phyloP scores from a whole-genome alignment of 2,113 vertebrate genomes.

The Callospermophilus lateralis region DNA sequence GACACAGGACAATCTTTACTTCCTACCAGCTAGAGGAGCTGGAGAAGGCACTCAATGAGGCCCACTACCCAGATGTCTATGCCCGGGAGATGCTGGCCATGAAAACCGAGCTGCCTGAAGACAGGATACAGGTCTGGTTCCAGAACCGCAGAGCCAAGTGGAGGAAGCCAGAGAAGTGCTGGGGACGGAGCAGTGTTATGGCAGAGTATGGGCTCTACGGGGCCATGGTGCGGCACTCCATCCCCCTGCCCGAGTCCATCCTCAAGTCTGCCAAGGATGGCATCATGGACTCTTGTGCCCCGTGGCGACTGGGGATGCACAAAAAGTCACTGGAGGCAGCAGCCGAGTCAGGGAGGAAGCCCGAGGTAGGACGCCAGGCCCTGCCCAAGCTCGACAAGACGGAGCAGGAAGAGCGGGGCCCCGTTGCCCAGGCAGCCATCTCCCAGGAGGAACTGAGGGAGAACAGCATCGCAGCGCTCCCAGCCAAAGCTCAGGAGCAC shows the following conservation, averaged over 20 bases:
- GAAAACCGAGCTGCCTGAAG: slow-evolving; percentile 99
- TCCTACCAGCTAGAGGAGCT: slow-evolving; percentile 99
- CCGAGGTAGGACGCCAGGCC: slow-evolving; percentile 91
- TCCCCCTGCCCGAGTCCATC: slow-evolving; percentile 98
- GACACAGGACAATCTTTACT: slow-evolving; percentile 99
- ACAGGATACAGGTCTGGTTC: slow-evolving; percentile 99
- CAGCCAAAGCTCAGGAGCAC: slow-evolving; percentile 99
- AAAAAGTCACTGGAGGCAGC: slow-evolving; percentile 98
- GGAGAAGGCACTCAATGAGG: slow-evolving; percentile 99
- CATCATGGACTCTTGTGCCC: slow-evolving; percentile 99
- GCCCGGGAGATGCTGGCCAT: slow-evolving; percentile 99
- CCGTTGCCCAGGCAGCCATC: slow-evolving; percentile 91
- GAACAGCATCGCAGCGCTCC: slow-evolving; percentile 98
- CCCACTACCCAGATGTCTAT: slow-evolving; percentile 99
- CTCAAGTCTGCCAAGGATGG: slow-evolving; percentile 99
- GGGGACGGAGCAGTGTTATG: slow-evolving; percentile 99
- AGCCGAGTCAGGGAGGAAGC: slow-evolving; percentile 92
- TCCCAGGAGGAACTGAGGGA: slow-evolving; percentile 99
- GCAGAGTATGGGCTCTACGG: slow-evolving; percentile 98
- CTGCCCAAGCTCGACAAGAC: slow-evolving; percentile 92
- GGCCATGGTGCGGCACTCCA: slow-evolving; percentile 99
- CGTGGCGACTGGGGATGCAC: slow-evolving; percentile 99
- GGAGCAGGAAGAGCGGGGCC: slow-evolving; percentile 93
- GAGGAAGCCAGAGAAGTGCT: slow-evolving; percentile 99
- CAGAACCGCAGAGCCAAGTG: slow-evolving; percentile 99